Base-by-base conservation (phyloP, 2,113 vertebrate genomes). In the Glareola pratincola region DNA sequence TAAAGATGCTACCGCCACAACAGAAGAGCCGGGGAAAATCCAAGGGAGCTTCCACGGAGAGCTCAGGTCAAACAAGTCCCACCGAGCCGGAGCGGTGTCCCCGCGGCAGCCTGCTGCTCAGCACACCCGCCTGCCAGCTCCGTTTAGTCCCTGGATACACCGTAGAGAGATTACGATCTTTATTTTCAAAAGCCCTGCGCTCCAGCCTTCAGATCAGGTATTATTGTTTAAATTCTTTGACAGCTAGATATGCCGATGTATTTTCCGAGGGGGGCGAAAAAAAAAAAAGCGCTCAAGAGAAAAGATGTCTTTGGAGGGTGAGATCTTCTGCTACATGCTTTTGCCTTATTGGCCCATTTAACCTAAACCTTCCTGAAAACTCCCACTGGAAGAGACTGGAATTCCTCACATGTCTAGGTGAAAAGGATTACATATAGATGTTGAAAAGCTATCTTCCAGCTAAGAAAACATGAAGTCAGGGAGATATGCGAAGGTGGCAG, bases 321-420 rank as follows among this genome's bases (percentile, higher is more conserved):
- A 95, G 91, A 84, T 95, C 82, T 94, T 85, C 90, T 91, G 80
- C 91, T 96, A 90, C 93, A 95, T 57, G 80, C 59, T 96, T 96
- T 95, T 92, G 77, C 85, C 79, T 94, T 92, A 96, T 85, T 96
- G 96, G 95, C 69, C 93, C 96, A 96, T 98, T 97, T 97, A 96
- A 92, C 93, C 92, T 96, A 94, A 97, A 97, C 91, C 78, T 96
- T 97, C 94, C 94, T 97, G 89, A 97, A 96, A 97, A 98, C 96
- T 98, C 96, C 96, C 97, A 96, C 90, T 97, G 94, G 97, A 97
- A 93, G 88, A 95, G 83, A 95, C 2, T 96, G 82, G 91, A 97
- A 98, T 97, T 97, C 92, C 76, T 97, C 79, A 96, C 82, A 96
- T 91, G 82, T 97, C 94, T 96, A 96, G 92, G 91, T 96, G 80